Base-by-base conservation (phyloP, 1,140 invertebrate genomes). In the Vollenhovia emeryi region DNA sequence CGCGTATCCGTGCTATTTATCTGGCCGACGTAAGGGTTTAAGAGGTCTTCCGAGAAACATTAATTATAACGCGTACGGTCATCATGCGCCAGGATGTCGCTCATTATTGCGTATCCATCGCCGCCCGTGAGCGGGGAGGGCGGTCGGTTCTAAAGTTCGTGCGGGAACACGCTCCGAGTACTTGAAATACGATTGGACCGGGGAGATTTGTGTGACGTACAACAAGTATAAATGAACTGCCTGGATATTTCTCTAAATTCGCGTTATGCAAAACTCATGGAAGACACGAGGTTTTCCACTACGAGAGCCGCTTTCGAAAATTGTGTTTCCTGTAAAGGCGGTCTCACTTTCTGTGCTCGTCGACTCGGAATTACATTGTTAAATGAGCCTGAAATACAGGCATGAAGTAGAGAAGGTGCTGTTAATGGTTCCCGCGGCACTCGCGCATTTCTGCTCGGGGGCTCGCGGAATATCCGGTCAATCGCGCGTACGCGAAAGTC, bases 61-160 rank as follows among this genome's bases (percentile, higher is more conserved):
- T 66, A 59, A 60, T 69, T 48, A 60, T 64, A 45, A 83, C 45
- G 33, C 50, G 24, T 40, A 18, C 24, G 45, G 43, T 79, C 52
- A 71, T 71, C 59, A 21, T 48, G 9, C 50, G 33, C 71, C 87
- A 43, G 84, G 87, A 89, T 83, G 76, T 76, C n/a, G 71, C 74
- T 89, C 66, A 85, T 87, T 89, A 89, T 87, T 87, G 48, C 60
- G 27, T 59, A 62, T 60, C 62, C 68, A 87, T 82, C 43, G 57
- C 71, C 33, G 11, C 45, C 27, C 6, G 33, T 36, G 33, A 57
- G 27, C 8, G 40, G 85, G 73, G 73, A 66, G 73, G 85, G 59
- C 71, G 30, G 30, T 83, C 55, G 11, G 33, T 40, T 21, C 43
- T 24, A 33, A 48, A 43, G 36, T 45, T 52, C 52, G 40, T 24